Evolutionary conservation across 2,888 invertebrate genomes (phyloP).

Genomic region (Lochmaea capreae): DNA sequence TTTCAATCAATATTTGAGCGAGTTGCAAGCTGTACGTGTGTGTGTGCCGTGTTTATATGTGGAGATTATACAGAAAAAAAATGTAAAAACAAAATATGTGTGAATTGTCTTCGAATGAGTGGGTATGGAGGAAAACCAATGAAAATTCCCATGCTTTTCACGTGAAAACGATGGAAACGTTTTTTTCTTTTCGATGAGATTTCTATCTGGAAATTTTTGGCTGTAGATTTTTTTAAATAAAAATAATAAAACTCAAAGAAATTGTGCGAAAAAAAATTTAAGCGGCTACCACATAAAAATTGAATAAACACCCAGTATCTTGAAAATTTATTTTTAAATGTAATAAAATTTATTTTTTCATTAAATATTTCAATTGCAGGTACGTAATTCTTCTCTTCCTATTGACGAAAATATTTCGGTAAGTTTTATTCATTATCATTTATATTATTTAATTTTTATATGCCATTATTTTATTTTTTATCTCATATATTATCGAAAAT

Average conservation of each 20-base stretch:
- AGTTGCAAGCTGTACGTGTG: slow-evolving; percentile 16
- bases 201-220: no score
- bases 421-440: slow-evolving; percentile 11
- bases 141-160: no score
- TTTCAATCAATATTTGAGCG: slow-evolving; percentile 44
- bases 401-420: slow-evolving; percentile 28
- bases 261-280: no score
- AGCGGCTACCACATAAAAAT: no score
- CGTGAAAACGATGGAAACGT: no score
- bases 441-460: no score
- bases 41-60: slow-evolving; percentile 6
- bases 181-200: no score
- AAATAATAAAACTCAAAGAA: no score
- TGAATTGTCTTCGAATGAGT: slow-evolving; percentile 21
- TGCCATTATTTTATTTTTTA: no score
- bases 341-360: not conserved
- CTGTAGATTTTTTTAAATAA: no score
- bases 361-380: slow-evolving; percentile 29
- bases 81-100: slow-evolving; percentile 23
- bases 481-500: no score
- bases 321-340: not conserved
- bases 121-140: not conserved
- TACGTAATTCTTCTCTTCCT: slow-evolving; percentile 33
- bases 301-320: no score
- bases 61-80: slow-evolving; percentile 10